Evolutionary conservation across 2,888 invertebrate genomes (phyloP).

Genomic region (Acleris holmiana): DNA sequence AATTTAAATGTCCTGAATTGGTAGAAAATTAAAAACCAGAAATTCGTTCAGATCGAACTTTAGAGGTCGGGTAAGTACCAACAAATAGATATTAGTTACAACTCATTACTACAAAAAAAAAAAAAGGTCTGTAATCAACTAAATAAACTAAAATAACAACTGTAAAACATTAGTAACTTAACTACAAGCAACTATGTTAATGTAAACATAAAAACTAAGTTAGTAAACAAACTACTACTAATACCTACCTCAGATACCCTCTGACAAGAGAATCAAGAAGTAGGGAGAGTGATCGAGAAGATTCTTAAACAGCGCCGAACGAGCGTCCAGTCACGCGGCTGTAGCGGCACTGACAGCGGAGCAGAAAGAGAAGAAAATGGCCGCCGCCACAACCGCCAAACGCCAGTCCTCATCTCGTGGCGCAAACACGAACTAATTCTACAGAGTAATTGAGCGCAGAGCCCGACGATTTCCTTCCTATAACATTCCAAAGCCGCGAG

Average conservation of each 20-base stretch:
- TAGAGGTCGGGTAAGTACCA: neutral
- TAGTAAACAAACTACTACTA: constrained; percentile 16
- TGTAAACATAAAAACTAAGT: constrained; percentile 33
- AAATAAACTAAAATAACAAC: constrained; percentile 2
- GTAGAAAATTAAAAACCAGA: neutral
- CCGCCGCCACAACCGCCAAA: constrained; percentile 54
- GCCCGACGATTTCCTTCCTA: constrained; percentile 35
- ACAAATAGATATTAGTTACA: neutral
- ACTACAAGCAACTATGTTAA: neutral
- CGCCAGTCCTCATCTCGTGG: constrained; percentile 56
- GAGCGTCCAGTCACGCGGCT: constrained; percentile 59
- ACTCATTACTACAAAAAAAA: neutral
- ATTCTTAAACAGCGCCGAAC: constrained; percentile 56
- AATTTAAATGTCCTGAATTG: neutral
- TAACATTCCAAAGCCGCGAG: constrained; percentile 3
- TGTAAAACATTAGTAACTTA: constrained; percentile 1
- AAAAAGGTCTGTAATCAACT: neutral
- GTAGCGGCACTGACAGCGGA: constrained; percentile 67
- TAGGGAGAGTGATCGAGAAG: constrained; percentile 71
- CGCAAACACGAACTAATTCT: constrained; percentile 55
- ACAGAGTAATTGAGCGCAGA: constrained; percentile 54
- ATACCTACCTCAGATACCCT: constrained; percentile 52
- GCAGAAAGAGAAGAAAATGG: constrained; percentile 82
- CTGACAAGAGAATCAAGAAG: constrained; percentile 61
- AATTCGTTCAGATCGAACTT: neutral